Evolutionary conservation across 2,113 vertebrate genomes (phyloP).

Genomic region (Diglossa brunneiventris): DNA sequence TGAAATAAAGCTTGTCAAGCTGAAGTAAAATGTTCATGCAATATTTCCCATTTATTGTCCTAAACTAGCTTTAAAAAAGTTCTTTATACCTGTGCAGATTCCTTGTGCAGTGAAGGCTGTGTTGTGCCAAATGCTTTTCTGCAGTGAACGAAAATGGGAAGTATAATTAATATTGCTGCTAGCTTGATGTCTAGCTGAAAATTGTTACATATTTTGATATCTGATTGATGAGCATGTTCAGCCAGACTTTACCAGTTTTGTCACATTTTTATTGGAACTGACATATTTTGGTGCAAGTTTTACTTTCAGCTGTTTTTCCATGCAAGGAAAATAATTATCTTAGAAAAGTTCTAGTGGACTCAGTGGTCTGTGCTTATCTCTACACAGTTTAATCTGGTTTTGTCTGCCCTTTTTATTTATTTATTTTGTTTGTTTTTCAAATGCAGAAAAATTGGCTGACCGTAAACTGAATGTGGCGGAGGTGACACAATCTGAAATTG

Average conservation of each 20-base stretch:
- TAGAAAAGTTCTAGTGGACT: neutral
- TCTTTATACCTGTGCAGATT: neutral
- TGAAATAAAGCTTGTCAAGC: neutral
- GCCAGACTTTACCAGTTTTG: neutral
- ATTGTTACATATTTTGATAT: neutral
- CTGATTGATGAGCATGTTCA: neutral
- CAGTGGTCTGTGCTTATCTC: neutral
- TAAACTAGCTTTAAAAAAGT: neutral
- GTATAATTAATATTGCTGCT: neutral
- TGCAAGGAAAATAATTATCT: neutral
- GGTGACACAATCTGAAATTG: constrained; percentile 94
- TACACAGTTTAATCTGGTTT: neutral
- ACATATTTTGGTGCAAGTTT: neutral
- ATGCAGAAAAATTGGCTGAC: constrained; percentile 85
- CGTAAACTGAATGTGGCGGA: constrained; percentile 93
- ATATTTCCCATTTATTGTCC: neutral
- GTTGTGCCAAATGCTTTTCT: neutral
- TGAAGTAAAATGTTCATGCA: neutral
- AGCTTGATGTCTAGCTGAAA: neutral
- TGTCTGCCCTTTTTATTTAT: neutral
- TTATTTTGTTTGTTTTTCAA: neutral
- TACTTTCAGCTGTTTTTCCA: neutral
- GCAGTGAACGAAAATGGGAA: neutral
- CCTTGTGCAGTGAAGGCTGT: neutral
- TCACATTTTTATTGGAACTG: neutral